These are phyloP conservation scores for Mormyrus iriodes DNA, from an alignment of 2,113 vertebrate genomes.

Conservation along the genomic window DNA sequence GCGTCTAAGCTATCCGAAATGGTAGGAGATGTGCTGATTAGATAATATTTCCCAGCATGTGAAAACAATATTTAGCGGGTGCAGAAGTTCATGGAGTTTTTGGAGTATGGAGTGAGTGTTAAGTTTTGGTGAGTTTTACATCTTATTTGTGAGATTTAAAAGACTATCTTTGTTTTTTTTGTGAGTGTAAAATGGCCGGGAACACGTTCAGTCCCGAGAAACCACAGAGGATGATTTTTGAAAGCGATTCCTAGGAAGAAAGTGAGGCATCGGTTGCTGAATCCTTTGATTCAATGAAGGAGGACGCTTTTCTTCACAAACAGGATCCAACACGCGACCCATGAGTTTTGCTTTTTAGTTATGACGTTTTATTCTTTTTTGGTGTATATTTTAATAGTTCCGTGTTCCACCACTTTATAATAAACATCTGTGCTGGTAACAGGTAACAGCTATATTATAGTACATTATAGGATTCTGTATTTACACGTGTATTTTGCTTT, in stretches of 20 bases:
- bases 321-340: neutral
- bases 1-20: neutral
- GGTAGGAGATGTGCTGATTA: neutral
- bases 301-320: neutral
- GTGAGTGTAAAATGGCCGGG: neutral
- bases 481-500: too few relatives aligned
- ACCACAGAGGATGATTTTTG: neutral
- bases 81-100: neutral
- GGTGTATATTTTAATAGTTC: neutral
- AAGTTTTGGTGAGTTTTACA: neutral
- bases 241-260: neutral
- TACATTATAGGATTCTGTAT: too few relatives aligned
- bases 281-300: neutral
- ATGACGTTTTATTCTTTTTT: neutral
- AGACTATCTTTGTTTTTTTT: neutral
- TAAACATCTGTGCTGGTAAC: too few relatives aligned
- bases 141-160: neutral
- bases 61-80: too few relatives aligned
- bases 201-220: neutral
- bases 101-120: neutral
- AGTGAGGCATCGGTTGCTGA: neutral
- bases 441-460: too few relatives aligned
- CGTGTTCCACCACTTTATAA: too few relatives aligned
- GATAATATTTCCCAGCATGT: too few relatives aligned
- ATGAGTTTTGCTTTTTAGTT: neutral